These are phyloP conservation scores for Spatulosminthurus flaviceps DNA, from an alignment of 2,888 invertebrate genomes.

Conservation along the genomic window DNA sequence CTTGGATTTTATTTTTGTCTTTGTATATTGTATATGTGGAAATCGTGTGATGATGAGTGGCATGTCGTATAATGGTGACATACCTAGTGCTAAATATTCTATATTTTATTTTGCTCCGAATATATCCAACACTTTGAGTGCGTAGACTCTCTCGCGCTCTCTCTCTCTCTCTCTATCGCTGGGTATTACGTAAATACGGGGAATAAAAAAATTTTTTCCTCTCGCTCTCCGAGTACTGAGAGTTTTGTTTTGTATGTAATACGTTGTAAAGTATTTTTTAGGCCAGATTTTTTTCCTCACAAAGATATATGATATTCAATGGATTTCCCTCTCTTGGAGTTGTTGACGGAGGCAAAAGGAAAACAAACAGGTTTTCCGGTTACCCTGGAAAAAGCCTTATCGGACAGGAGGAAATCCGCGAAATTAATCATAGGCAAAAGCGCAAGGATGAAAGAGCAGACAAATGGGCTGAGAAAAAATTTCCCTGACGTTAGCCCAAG, in stretches of 20 bases:
- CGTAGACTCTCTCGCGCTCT: background rate
- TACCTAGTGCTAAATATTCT: slow-evolving; percentile 27
- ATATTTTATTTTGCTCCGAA: no score
- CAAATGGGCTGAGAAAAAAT: slow-evolving; percentile 35
- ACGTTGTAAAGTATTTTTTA: no score
- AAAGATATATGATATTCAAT: background rate
- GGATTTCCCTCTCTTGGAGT: background rate
- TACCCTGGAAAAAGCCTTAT: slow-evolving; percentile 18
- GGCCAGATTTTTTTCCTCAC: no score
- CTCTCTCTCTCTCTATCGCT: background rate
- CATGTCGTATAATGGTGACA: slow-evolving; percentile 43
- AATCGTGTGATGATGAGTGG: slow-evolving; percentile 36
- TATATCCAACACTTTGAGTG: no score
- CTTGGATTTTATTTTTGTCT: slow-evolving; percentile 16
- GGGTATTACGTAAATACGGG: background rate
- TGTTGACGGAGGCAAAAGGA: slow-evolving; percentile 22
- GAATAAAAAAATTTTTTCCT: no score
- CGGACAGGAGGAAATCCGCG: slow-evolving; percentile 46
- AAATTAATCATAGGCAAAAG: slow-evolving; percentile 44
- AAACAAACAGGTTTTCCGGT: background rate
- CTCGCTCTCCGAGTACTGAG: no score
- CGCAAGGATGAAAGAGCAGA: slow-evolving; percentile 42
- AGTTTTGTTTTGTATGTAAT: no score
- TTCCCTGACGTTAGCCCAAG: slow-evolving; percentile 16
- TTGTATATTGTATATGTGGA: background rate